These are phyloP conservation scores for Notocelia uddmanniana DNA, from an alignment of 2,888 invertebrate genomes.

Conservation along the genomic window DNA sequence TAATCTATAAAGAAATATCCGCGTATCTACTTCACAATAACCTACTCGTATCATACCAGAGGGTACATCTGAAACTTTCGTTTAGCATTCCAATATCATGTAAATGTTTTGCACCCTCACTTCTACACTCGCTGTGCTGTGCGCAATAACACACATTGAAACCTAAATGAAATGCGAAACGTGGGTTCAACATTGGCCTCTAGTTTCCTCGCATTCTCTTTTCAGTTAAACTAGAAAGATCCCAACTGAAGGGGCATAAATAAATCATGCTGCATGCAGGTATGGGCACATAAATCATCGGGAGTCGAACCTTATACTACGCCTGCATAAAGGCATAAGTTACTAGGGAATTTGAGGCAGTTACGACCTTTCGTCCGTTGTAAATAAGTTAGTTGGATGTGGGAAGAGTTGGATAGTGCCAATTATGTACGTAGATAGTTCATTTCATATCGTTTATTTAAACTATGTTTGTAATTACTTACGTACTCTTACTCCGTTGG, in stretches of 20 bases:
- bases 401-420: slow-evolving; percentile 9
- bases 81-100: too few species aligned
- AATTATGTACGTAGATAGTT: slow-evolving; percentile 6
- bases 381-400: not conserved
- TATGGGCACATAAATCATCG: slow-evolving; percentile 29
- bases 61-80: too few species aligned
- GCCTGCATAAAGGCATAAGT: not conserved
- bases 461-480: too few species aligned
- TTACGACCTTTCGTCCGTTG: not conserved
- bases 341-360: too few species aligned
- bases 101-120: too few species aligned
- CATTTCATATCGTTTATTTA: not conserved
- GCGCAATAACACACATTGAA: too few species aligned
- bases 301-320: slow-evolving; percentile 16
- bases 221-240: not conserved
- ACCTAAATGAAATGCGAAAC: too few species aligned
- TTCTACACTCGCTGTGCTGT: too few species aligned
- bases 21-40: too few species aligned
- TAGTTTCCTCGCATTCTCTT: not conserved
- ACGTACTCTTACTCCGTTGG: too few species aligned
- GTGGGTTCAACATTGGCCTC: not conserved
- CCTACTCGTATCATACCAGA: too few species aligned
- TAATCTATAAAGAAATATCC: too few species aligned
- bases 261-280: slow-evolving; percentile 39
- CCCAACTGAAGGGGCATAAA: slow-evolving; percentile 21